These are phyloP conservation scores for Coryphaenoides rupestris DNA, from an alignment of 2,113 vertebrate genomes.

Conservation along the genomic window DNA sequence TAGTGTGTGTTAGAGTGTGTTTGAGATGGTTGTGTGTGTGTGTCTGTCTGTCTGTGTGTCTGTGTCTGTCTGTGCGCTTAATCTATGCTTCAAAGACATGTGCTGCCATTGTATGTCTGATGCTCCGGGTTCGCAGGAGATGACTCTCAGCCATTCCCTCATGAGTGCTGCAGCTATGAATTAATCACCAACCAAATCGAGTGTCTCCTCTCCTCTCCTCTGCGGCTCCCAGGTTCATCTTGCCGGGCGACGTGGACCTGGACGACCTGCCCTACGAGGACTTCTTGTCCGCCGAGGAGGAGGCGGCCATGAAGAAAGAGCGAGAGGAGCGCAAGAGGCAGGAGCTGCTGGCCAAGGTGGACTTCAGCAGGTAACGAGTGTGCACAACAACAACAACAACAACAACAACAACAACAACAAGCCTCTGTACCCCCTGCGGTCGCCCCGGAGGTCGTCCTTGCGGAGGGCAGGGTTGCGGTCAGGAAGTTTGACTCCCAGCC, in stretches of 20 bases:
- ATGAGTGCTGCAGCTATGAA: neutral
- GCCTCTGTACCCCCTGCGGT: no score
- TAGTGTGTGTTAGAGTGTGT: no score
- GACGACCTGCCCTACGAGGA: slow-evolving; percentile 83
- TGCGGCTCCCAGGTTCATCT: slow-evolving; percentile 78
- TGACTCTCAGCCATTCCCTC: slow-evolving; percentile 3
- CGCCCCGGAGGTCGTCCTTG: no score
- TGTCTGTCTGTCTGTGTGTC: no score
- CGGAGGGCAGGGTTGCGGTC: no score
- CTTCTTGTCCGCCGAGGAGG: slow-evolving; percentile 69
- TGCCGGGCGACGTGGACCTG: slow-evolving; percentile 81
- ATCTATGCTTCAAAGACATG: no score
- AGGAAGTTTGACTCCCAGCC: no score
- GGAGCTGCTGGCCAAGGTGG: slow-evolving; percentile 79
- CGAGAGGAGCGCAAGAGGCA: slow-evolving; percentile 64
- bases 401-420: no score
- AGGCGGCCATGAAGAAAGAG: slow-evolving; percentile 67
- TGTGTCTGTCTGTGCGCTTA: no score
- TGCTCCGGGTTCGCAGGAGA: neutral
- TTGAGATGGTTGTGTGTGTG: no score
- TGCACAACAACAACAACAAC: no score
- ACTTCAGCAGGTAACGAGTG: slow-evolving; percentile 80
- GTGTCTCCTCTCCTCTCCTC: slow-evolving; percentile 10
- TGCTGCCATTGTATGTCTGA: no score
- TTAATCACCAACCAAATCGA: neutral